phyloP scores from a whole-genome alignment of 2,113 vertebrate genomes.

The Phoxinus phoxinus region DNA sequence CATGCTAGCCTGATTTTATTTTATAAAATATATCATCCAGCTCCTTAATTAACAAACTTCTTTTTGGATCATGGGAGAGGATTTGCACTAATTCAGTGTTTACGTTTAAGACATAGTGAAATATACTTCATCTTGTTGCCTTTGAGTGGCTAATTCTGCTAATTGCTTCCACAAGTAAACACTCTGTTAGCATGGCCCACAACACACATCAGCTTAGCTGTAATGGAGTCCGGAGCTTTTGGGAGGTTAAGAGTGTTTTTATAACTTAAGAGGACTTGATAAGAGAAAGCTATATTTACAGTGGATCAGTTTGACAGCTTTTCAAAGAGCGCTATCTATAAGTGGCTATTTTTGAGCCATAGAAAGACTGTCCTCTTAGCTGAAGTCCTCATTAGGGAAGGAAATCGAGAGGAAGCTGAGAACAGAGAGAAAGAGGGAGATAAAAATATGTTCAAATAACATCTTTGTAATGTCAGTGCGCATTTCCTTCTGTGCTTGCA shows the following conservation, averaged over 20 bases:
- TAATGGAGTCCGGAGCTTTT: conserved; percentile 38
- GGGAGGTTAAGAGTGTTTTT: conserved; percentile 57
- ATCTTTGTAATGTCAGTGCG: conserved; percentile 23
- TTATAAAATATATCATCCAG: neutral
- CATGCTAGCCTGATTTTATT: conserved; percentile 9
- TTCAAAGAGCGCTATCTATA: conserved; percentile 30
- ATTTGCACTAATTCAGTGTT: conserved; percentile 6
- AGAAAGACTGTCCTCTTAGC: conserved; percentile 49
- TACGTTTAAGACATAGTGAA: neutral
- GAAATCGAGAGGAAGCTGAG: conserved; percentile 21
- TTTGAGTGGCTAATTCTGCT: conserved; percentile 11
- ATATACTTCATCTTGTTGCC: conserved; percentile 3
- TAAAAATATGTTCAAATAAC: conserved; percentile 31
- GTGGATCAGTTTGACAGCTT: conserved; percentile 44
- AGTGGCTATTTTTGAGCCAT: conserved; percentile 43
- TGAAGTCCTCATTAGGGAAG: conserved; percentile 47
- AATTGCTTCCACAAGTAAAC: conserved; percentile 57
- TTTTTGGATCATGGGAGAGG: neutral
- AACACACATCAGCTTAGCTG: conserved; percentile 43
- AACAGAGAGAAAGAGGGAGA: conserved; percentile 44
- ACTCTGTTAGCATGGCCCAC: conserved; percentile 46
- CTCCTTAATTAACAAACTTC: conserved; percentile 33
- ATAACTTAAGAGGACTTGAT: conserved; percentile 49
- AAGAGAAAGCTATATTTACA: conserved; percentile 58
- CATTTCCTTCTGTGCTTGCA: conserved; percentile 3